Evolutionary conservation across 2,797 vertebrate genomes (phyloP), one percentile per base, ranked within the genome.

Genomic region (Pachyuromys duprasi): DNA sequence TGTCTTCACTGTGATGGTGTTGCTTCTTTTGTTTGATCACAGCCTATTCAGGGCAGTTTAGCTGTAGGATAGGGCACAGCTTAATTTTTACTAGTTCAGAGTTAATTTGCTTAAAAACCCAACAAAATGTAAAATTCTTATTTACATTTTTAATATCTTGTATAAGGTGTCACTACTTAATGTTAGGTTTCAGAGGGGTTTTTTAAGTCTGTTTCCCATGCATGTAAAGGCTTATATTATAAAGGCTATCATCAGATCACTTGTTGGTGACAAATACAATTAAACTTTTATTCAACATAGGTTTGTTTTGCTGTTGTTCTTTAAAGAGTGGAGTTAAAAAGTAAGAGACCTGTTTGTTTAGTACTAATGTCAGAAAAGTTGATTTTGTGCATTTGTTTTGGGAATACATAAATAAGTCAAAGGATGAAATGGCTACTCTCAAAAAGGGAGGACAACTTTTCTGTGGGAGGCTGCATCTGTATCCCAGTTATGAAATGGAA

Each of bases 71-170:
- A 36, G 11, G 22, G 49, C 31, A 22, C 65, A 20, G 11, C 84
- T 88, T 63, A 93, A 90, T 15, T 70, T 87, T 22, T 11, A 72
- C 90, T 92, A 70, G 78, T 22, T 93, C 55, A 70, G 24, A 28
- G 14, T 79, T 89, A 63, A 90, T 31, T 78, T 11, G 36, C 42
- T 9, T 60, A 60, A 78, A 78, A 91, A 84, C 55, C 55, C 39
- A 92, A 11, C 31, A 95, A 24, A 74, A 82, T 53, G 72, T 93
- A 84, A 49, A 86, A 89, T 20, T 92, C 8, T 65, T 60, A 93
- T 18, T 63, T 17, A 62, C 17, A 81, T 24, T 78, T 95, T 90
- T 42, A 87, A 53, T 95, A 5, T 93, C 0, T 24, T 63, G 24
- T 18, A 24, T 76, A 78, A 88, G 81, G 22, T 94, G 84, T 88